Percentiles rank a stretch among this genome's conserved stretches.
Evolutionary conservation across 2,797 vertebrate species (phyloP).

Genomic region (Falco columbarius): DNA sequence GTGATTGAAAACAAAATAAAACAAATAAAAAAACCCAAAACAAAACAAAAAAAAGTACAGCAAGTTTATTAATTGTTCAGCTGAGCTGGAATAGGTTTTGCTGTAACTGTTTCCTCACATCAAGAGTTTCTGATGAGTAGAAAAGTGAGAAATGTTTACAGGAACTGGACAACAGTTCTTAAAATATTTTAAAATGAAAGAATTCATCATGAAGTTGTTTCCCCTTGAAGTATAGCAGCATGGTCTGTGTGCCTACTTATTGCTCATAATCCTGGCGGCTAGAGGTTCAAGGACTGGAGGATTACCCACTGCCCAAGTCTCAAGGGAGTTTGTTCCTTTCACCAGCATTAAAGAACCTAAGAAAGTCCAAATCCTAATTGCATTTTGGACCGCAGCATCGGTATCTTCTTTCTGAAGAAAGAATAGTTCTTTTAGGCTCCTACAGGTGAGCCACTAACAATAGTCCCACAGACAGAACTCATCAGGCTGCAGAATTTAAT

Average conservation of each 20-base stretch:
- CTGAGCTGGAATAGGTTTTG: constrained; percentile 6
- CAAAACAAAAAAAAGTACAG: not conserved
- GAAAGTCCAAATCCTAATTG: not conserved
- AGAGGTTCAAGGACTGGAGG: not conserved
- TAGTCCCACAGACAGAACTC: not conserved
- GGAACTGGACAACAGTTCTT: constrained; percentile 7
- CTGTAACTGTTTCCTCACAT: not conserved
- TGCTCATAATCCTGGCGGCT: not conserved
- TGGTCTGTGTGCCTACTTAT: not conserved
- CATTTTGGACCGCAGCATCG: not conserved
- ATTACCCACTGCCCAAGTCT: not conserved
- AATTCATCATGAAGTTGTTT: not conserved
- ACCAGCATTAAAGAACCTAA: not conserved
- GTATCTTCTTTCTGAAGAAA: not conserved
- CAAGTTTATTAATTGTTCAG: constrained; percentile 51
- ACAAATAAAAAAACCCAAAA: too few relatives aligned
- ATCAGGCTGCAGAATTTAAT: not conserved
- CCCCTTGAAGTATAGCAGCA: not conserved
- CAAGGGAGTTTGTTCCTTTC: not conserved
- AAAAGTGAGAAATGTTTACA: constrained; percentile 47
- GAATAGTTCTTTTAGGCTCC: not conserved
- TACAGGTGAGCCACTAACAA: not conserved
- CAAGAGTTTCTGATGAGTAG: constrained; percentile 14
- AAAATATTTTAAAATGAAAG: constrained; percentile 51
- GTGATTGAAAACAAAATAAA: not conserved